Conservation (phyloP, 1,140 invertebrate species). For the Polypedilum pembai region DNA sequence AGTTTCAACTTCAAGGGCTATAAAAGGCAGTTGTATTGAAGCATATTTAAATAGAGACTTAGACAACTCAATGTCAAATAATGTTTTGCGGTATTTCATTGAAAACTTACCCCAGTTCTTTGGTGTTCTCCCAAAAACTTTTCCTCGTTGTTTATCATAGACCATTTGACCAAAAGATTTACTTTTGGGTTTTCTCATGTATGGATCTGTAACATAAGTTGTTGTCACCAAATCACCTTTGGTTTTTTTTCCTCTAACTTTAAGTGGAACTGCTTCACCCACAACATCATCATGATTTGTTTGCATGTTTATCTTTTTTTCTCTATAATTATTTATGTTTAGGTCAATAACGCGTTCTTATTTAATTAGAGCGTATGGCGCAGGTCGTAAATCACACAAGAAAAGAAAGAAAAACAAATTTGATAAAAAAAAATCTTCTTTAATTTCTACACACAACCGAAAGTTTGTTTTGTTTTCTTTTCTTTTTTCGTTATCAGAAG, state of each 20-base stretch:
- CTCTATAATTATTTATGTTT: not conserved
- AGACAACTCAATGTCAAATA: no score
- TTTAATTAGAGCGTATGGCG: not conserved
- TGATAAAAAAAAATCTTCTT: no score
- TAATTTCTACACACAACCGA: no score
- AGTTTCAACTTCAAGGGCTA: not conserved
- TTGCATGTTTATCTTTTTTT: not conserved
- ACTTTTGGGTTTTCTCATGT: not conserved
- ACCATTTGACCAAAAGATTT: not conserved
- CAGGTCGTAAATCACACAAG: not conserved
- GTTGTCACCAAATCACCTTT: not conserved
- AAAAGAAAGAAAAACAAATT: not conserved
- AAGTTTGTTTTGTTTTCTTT: no score
- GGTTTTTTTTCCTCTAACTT: not conserved
- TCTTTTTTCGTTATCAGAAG: no score
- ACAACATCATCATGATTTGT: not conserved
- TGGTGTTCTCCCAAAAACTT: not conserved
- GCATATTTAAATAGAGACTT: not conserved
- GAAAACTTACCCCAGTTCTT: not conserved
- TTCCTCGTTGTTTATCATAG: not conserved
- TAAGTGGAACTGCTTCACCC: not conserved
- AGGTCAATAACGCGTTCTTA: not conserved
- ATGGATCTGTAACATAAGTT: conserved; percentile 8
- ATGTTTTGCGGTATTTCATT: no score
- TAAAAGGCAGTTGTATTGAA: not conserved